Evolutionary conservation across 2,888 invertebrate species (phyloP).

Genomic region (Pristionchus japonicus): DNA sequence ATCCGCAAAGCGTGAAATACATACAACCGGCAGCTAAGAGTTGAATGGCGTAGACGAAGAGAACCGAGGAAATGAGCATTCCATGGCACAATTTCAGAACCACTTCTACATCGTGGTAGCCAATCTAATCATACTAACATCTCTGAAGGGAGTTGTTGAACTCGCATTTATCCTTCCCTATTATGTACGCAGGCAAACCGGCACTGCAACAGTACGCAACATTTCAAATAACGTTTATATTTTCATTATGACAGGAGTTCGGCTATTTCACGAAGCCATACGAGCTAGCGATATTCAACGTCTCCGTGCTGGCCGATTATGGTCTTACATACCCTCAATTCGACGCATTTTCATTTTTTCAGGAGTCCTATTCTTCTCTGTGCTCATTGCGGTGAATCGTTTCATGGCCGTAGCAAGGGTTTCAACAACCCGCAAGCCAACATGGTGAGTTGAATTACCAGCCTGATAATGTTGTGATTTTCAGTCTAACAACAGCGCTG

Average conservation of each 20-base stretch:
- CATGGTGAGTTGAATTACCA: neutral
- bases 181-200: neutral
- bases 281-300: neutral
- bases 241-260: neutral
- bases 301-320: neutral
- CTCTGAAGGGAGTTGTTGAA: neutral
- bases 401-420: neutral
- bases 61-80: no score
- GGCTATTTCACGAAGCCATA: neutral
- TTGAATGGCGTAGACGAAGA: no score
- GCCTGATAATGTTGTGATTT: neutral
- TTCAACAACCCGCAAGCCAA: neutral
- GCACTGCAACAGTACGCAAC: no score
- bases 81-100: neutral
- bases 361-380: slow-evolving; percentile 5
- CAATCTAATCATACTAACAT: neutral
- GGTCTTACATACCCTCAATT: no score
- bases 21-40: no score
- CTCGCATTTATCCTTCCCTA: slow-evolving; percentile 20
- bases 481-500: neutral
- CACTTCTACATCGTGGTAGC: neutral
- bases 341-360: neutral
- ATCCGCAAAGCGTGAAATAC: no score
- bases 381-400: neutral
- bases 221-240: no score